Evolutionary conservation across 1,140 invertebrate species (phyloP).

Genomic region (Branchinecta lindahli): DNA sequence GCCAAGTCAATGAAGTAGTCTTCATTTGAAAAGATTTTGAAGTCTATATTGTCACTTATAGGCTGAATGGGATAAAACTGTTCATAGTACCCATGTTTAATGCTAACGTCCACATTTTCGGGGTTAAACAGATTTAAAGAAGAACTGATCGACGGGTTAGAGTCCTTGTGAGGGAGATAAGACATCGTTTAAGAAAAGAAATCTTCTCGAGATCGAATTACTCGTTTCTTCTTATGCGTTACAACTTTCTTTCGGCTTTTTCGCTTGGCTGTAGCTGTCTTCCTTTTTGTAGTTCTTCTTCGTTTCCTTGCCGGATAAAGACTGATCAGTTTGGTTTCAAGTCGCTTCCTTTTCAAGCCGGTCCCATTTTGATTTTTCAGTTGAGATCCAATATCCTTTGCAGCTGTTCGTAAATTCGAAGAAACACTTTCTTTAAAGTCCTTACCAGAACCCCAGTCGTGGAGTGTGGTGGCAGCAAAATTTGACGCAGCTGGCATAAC

Average conservation of each 20-base stretch:
- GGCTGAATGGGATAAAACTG: background rate
- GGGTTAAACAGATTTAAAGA: background rate
- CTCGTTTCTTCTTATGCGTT: background rate
- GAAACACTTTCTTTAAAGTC: background rate
- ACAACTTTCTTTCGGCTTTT: background rate
- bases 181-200: background rate
- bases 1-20: background rate
- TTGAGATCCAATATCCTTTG: background rate
- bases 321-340: background rate
- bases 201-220: background rate
- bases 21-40: background rate
- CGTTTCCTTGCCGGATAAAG: background rate
- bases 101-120: background rate
- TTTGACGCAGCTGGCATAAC: background rate
- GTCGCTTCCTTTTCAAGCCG: background rate
- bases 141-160: background rate
- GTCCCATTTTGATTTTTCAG: background rate
- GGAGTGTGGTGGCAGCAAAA: background rate
- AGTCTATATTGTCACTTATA: background rate
- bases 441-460: background rate
- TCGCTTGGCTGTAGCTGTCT: background rate
- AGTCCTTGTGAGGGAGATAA: background rate
- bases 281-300: background rate
- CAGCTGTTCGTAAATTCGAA: background rate
- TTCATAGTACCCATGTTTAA: background rate